Evolutionary conservation across 30 jellyfish, hydroid and myxozoan genomes (phyloP), one percentile per base, ranked within the genome.

Genomic region (Turritopsis rubra): DNA sequence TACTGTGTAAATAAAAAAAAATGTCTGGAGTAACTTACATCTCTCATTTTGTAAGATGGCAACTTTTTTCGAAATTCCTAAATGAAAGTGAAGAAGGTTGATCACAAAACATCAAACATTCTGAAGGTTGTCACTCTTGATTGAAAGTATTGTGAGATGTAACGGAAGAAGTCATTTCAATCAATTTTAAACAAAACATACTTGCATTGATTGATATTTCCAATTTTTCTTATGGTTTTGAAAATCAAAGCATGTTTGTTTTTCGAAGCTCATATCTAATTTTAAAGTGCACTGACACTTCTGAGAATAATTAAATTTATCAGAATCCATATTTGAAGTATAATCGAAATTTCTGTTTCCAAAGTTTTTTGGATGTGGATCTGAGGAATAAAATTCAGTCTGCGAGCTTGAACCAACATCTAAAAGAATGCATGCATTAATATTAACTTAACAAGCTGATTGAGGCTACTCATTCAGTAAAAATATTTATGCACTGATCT

Each of bases 21-120:
- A 41, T 3, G 5, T 3, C 9, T 41, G 60, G 60, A 41, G 5
- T 41, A 13, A 41, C 85, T 1, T 75, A 88, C 96, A 79, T 83
- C 87, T 30, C 72, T 53, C 92, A 83, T 77, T 54, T 80, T 75
- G 78, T 54, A 84, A 16, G 92, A 84, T 60, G 96, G 96, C 0
- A 89, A 85, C 8, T 71, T 79, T 90, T 89, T 79, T 29, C 96
- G 79, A 76, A 84, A 89, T 52, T 84, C 86, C 96, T 88, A 84
- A 73, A 83, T 73, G 54, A 60, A 72, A 24, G 41, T n/a, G 76
- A 41, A 41, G 9, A 41, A 41, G 9, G 5, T 41, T 41, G 60
- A 5, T 13, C 60, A 41, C 60, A 41, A 41, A 41, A 41, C 5
- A 41, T 1, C 30, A n/a, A n/a, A n/a, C n/a, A n/a, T n/a, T n/a